Evolutionary conservation across 2,113 vertebrate genomes (phyloP).

Genomic region (Lethenteron camtschaticum): DNA sequence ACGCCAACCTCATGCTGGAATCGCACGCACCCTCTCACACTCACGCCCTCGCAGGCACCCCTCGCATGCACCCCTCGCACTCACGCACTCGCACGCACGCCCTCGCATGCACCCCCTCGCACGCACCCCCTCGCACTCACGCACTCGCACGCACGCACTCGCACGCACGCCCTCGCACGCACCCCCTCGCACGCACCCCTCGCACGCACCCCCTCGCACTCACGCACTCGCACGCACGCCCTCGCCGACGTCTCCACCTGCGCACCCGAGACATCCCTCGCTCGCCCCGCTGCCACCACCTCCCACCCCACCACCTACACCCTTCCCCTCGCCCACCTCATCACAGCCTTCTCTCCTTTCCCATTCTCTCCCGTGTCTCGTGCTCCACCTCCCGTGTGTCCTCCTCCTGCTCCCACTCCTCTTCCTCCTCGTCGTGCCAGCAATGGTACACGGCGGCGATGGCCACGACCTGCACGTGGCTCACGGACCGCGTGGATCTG

Average conservation of each 20-base stretch:
- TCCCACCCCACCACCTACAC: conserved; percentile 1
- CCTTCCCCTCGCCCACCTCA: conserved; percentile 11
- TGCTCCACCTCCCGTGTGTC: conserved; percentile 16
- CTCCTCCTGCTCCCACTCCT: conserved; percentile 16
- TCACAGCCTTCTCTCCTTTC: conserved; percentile 13
- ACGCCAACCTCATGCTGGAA: not conserved
- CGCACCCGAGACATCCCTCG: not conserved
- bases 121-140: not conserved
- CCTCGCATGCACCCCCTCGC: not conserved
- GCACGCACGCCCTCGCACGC: not conserved
- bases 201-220: not conserved
- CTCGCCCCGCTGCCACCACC: not conserved
- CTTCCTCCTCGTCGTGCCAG: conserved; percentile 35
- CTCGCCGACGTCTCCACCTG: not conserved
- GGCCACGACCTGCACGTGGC: conserved; percentile 88
- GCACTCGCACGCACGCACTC: not conserved
- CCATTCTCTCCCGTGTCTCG: conserved; percentile 14
- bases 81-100: not conserved
- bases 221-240: not conserved
- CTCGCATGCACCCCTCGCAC: not conserved
- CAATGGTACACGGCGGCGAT: conserved; percentile 99
- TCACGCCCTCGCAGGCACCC: not conserved
- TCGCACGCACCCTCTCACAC: not conserved
- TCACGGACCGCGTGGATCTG: conserved; percentile 95
- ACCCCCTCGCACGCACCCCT: not conserved